phyloP scores from a whole-genome alignment of 2,113 vertebrate species.

The Chaetodon trifascialis region DNA sequence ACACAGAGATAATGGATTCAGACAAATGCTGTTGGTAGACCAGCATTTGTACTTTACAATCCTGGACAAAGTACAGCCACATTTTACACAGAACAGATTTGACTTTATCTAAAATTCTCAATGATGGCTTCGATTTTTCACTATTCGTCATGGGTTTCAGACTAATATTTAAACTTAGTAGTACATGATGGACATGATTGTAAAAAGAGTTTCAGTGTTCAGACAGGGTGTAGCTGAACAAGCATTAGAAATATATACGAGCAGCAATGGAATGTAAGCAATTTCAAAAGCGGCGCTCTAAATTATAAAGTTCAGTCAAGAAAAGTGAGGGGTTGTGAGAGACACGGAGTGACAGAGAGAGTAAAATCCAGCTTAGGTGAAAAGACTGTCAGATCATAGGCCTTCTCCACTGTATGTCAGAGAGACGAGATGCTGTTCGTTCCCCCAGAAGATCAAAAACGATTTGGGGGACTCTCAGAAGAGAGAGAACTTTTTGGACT shows the following conservation, averaged over 20 bases:
- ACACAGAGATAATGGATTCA: too few relatives aligned
- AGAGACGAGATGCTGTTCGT: conserved; percentile 44
- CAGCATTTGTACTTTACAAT: not conserved
- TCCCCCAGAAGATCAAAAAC: conserved; percentile 60
- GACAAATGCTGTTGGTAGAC: too few relatives aligned
- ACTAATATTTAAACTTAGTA: conserved; percentile 2
- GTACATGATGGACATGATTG: conserved; percentile 24
- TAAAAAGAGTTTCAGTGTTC: conserved; percentile 22
- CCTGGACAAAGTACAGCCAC: not conserved
- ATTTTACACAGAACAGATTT: not conserved
- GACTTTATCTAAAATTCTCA: not conserved
- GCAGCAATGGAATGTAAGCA: conserved; percentile 10
- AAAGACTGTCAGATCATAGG: conserved; percentile 58
- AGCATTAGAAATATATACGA: not conserved
- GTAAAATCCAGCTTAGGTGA: conserved; percentile 53
- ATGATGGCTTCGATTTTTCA: not conserved
- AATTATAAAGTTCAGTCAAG: conserved; percentile 31
- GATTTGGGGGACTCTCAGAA: conserved; percentile 20
- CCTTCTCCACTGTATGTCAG: conserved; percentile 42
- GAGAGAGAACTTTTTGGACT: conserved; percentile 11
- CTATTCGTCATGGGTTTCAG: conserved; percentile 1
- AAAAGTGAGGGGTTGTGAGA: conserved; percentile 20
- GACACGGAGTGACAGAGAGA: conserved; percentile 52
- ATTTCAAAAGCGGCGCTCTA: conserved; percentile 8
- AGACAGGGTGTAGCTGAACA: not conserved